Conservation (phyloP, 2,113 vertebrate species). For the Alectura lathami region DNA sequence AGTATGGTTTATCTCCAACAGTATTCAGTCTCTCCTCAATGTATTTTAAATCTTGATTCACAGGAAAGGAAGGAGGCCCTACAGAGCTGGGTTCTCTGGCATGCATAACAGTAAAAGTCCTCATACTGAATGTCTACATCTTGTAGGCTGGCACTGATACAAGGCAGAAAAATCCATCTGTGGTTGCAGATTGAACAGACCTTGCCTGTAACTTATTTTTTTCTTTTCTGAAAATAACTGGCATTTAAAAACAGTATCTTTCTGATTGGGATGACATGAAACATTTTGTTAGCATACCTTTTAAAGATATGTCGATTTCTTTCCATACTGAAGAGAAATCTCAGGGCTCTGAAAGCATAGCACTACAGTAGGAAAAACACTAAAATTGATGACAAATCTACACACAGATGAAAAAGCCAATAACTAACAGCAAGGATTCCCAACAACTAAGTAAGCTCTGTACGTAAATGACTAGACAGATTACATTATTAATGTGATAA, state of each 20-base stretch:
- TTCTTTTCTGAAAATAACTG: not conserved
- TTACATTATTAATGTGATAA: not conserved
- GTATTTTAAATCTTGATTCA: not conserved
- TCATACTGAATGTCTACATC: not conserved
- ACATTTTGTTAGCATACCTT: constrained; percentile 75
- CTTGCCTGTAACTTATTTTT: not conserved
- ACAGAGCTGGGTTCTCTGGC: not conserved
- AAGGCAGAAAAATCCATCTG: not conserved
- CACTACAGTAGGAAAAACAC: constrained; percentile 71
- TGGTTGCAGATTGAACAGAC: not conserved
- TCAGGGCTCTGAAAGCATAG: constrained; percentile 88
- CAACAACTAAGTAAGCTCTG: not conserved
- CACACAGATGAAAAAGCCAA: not conserved
- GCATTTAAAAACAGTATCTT: not conserved
- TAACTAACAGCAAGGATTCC: not conserved
- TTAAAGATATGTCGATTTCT: constrained; percentile 89
- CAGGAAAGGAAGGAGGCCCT: not conserved
- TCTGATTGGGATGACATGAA: not conserved
- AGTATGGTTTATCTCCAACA: not conserved
- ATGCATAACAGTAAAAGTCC: not conserved
- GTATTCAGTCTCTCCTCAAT: not conserved
- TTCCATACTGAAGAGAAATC: constrained; percentile 94
- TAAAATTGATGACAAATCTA: not conserved
- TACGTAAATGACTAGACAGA: not conserved
- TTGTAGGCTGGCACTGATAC: not conserved